phyloP scores from a whole-genome alignment of 1,140 invertebrate species.

The Doryteuthis pealeii region DNA sequence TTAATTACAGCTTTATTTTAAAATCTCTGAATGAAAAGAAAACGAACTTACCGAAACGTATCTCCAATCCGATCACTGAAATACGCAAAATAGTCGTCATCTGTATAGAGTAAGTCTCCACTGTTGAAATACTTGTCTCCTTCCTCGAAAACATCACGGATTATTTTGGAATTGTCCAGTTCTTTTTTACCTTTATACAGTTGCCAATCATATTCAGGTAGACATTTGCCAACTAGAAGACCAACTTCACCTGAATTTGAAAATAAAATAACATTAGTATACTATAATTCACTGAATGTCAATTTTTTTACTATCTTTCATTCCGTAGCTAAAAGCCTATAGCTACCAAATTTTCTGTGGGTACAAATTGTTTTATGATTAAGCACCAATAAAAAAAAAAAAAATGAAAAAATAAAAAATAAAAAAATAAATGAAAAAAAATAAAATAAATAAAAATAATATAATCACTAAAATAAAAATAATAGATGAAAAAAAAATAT shows the following conservation, averaged over 20 bases:
- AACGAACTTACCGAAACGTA: conserved; percentile 49
- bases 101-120: conserved; percentile 46
- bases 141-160: conserved; percentile 34
- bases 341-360: too few species aligned
- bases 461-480: too few species aligned
- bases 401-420: too few species aligned
- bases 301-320: too few species aligned
- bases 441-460: too few species aligned
- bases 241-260: conserved; percentile 21
- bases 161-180: conserved; percentile 28
- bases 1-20: too few species aligned
- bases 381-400: too few species aligned
- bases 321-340: too few species aligned
- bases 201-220: conserved; percentile 22
- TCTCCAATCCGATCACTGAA: conserved; percentile 54
- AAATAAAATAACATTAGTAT: background rate
- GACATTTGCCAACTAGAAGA: conserved; percentile 17
- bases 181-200: conserved; percentile 28
- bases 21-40: too few species aligned
- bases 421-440: too few species aligned
- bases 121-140: conserved; percentile 43
- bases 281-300: background rate
- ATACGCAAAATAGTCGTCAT: conserved; percentile 48
- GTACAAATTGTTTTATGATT: too few species aligned
- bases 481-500: too few species aligned